phyloP scores from a whole-genome alignment of 2,113 vertebrate genomes.

The Zosterops lateralis region DNA sequence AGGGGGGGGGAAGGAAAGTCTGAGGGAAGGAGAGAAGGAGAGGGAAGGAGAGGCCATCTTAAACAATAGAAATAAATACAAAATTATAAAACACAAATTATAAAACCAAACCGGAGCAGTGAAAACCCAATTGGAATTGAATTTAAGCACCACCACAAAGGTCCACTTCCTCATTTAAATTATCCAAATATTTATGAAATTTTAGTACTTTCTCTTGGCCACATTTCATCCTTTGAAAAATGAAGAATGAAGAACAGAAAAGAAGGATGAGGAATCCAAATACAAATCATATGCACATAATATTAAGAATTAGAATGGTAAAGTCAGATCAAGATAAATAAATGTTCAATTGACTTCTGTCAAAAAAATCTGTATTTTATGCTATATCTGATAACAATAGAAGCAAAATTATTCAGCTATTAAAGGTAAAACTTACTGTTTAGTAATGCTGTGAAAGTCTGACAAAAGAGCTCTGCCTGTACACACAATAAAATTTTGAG shows the following conservation, averaged over 20 bases:
- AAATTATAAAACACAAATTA: too few species aligned
- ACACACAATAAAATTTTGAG: constrained; percentile 18
- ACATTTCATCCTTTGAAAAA: background rate
- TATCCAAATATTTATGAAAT: background rate
- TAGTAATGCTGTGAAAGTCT: background rate
- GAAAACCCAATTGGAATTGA: too few species aligned
- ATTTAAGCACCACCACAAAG: too few species aligned
- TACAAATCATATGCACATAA: background rate
- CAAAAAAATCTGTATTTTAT: background rate
- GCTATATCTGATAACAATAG: background rate
- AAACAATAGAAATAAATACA: too few species aligned
- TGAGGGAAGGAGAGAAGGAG: too few species aligned
- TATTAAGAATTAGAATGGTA: background rate
- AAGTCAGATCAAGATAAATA: background rate
- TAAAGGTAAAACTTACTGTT: background rate
- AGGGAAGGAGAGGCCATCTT: too few species aligned
- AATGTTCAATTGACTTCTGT: background rate
- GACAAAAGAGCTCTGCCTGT: background rate
- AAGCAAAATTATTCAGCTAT: background rate
- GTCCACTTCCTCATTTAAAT: background rate
- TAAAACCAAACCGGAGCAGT: too few species aligned
- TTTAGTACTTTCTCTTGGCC: background rate
- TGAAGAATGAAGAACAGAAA: background rate
- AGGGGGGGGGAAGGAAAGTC: too few species aligned
- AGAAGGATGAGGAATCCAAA: background rate